Percentiles rank a stretch among this genome's conserved stretches.
Evolutionary conservation across 1,140 invertebrate genomes (phyloP).

Genomic region (Drusus annulatus): DNA sequence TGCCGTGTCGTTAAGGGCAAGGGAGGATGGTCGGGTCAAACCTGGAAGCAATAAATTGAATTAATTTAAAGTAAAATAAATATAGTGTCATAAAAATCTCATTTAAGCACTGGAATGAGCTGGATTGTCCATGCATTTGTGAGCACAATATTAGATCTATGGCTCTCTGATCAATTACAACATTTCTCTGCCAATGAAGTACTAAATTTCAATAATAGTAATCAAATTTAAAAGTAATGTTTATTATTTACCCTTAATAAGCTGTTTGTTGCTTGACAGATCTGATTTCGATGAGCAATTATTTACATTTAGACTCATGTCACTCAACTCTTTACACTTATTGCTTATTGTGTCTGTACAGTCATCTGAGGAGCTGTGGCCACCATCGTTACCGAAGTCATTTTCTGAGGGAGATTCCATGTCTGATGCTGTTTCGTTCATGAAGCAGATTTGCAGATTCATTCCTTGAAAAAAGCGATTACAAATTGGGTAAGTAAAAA

Average conservation of each 20-base stretch:
- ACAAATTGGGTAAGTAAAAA: too few species aligned
- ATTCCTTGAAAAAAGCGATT: conserved; percentile 76
- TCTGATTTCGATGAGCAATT: neutral
- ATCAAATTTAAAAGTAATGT: neutral
- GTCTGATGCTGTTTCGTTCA: conserved; percentile 93
- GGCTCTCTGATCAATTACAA: too few species aligned
- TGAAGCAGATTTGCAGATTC: conserved; percentile 95
- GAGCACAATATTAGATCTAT: too few species aligned
- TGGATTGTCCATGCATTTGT: too few species aligned
- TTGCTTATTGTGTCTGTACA: neutral
- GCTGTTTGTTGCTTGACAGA: neutral
- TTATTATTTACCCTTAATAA: conserved; percentile 24
- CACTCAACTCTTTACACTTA: conserved; percentile 17
- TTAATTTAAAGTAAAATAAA: too few species aligned
- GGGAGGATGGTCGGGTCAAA: conserved; percentile 64
- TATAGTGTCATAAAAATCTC: too few species aligned
- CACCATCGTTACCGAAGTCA: conserved; percentile 65
- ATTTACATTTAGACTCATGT: neutral
- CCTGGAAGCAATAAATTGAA: conserved; percentile 7
- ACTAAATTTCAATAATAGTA: too few species aligned
- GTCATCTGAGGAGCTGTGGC: conserved; percentile 44
- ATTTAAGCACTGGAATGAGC: neutral
- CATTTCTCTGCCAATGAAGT: too few species aligned
- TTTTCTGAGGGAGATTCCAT: conserved; percentile 83
- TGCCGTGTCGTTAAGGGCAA: conserved; percentile 59